phyloP scores from a whole-genome alignment of 2,113 vertebrate genomes.

The Toxotes chatareus region DNA sequence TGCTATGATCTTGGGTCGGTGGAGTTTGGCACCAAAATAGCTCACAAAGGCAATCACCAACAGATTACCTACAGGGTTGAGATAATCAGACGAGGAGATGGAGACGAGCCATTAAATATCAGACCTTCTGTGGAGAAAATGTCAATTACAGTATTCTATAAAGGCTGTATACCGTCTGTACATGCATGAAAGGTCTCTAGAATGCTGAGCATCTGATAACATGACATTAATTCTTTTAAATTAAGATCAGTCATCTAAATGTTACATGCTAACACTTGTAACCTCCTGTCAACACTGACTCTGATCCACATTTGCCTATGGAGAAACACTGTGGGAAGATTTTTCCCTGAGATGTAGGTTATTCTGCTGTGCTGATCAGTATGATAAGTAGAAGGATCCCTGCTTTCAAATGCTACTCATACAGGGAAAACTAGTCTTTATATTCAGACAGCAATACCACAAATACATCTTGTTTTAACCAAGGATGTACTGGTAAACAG shows the following conservation, averaged over 20 bases:
- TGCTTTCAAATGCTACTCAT: not conserved
- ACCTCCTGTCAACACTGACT: not conserved
- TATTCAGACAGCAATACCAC: not conserved
- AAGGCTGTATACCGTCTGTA: not conserved
- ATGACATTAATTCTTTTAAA: not conserved
- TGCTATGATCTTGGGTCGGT: slow-evolving; percentile 94
- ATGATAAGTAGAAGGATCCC: not conserved
- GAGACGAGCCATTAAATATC: slow-evolving; percentile 9
- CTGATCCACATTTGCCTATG: not conserved
- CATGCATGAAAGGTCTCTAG: not conserved
- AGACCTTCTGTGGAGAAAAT: slow-evolving; percentile 8
- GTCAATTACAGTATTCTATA: not conserved
- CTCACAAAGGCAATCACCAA: slow-evolving; percentile 94
- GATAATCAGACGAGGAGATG: slow-evolving; percentile 17
- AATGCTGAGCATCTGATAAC: not conserved
- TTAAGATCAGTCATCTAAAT: not conserved
- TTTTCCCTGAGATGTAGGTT: not conserved
- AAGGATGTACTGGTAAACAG: not conserved
- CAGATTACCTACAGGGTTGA: slow-evolving; percentile 88
- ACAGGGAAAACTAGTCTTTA: not conserved
- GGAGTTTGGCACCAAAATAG: slow-evolving; percentile 95
- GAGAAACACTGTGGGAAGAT: not conserved
- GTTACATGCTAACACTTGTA: too few species aligned
- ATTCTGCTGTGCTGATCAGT: not conserved
- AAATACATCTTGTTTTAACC: not conserved